These are phyloP conservation scores for Diadegma fenestrale DNA, from an alignment of 2,888 invertebrate species.

Conservation along the genomic window DNA sequence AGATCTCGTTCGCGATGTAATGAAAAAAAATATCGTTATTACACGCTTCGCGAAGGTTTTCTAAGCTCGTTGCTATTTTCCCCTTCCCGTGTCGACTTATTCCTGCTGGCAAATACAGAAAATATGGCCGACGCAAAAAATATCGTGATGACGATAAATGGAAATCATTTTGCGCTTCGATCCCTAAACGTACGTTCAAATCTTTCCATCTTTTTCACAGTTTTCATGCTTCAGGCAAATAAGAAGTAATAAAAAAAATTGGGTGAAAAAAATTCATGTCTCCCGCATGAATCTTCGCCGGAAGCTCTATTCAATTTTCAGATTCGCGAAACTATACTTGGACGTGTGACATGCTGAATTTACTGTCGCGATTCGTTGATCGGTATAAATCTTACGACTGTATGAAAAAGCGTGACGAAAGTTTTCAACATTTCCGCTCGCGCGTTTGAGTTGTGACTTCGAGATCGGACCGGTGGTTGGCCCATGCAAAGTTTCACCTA, in stretches of 20 bases:
- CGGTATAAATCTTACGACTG: conserved; percentile 7
- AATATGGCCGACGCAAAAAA: background rate
- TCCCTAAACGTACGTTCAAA: background rate
- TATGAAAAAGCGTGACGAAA: conserved; percentile 55
- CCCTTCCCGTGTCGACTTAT: background rate
- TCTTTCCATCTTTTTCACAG: background rate
- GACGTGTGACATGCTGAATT: conserved; percentile 37
- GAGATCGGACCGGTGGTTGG: conserved; percentile 18
- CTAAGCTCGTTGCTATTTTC: background rate
- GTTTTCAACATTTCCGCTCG: conserved; percentile 46
- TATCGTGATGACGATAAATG: background rate
- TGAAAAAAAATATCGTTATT: conserved; percentile 46
- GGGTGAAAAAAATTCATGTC: background rate
- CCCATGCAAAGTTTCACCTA: conserved; percentile 46
- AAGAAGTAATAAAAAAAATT: background rate
- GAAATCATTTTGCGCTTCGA: background rate
- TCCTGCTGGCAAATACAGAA: background rate
- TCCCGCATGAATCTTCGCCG: background rate
- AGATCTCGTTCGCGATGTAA: conserved; percentile 56
- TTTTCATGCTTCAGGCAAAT: background rate
- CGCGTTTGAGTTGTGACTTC: conserved; percentile 49
- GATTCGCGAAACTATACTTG: conserved; percentile 12
- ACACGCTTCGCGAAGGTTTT: background rate
- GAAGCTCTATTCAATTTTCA: conserved; percentile 1
- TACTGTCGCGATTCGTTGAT: conserved; percentile 45